Conservation (phyloP, 2,113 vertebrate genomes). For the Xyrauchen texanus region DNA sequence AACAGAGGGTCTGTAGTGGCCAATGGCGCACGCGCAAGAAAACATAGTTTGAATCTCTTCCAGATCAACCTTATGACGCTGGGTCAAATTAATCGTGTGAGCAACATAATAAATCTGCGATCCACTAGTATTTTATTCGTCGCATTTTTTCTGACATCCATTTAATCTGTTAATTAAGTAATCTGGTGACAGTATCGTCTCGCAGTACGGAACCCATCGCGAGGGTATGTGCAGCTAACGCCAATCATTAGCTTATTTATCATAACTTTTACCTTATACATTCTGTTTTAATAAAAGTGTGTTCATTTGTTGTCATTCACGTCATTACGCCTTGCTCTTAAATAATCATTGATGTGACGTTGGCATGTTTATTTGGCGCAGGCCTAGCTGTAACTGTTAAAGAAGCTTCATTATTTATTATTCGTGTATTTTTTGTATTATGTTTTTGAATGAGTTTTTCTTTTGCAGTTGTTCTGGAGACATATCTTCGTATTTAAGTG, state of each 20-base stretch:
- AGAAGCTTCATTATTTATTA: background rate
- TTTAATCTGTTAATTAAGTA: background rate
- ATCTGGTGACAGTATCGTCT: background rate
- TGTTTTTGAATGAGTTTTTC: background rate
- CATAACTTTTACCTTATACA: background rate
- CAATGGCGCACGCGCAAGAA: background rate
- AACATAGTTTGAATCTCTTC: background rate
- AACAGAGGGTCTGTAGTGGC: background rate
- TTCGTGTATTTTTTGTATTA: background rate
- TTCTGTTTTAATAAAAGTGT: background rate
- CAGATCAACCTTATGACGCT: background rate
- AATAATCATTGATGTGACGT: background rate
- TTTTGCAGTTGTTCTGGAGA: background rate
- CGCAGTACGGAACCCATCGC: background rate
- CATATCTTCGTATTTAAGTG: too few relatives aligned
- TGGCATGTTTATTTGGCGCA: background rate
- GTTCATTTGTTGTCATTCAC: background rate
- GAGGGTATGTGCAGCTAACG: constrained; percentile 4
- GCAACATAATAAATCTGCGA: too few relatives aligned
- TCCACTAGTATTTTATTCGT: background rate
- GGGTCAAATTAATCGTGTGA: background rate
- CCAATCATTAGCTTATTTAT: too few relatives aligned
- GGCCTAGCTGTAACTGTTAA: background rate
- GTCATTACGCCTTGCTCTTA: background rate
- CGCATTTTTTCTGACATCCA: background rate